A percentile compares a stretch with the other conserved stretches of the same genome.
Evolutionary conservation across 1,140 invertebrate genomes (phyloP).

Genomic region (Megathymus violae): DNA sequence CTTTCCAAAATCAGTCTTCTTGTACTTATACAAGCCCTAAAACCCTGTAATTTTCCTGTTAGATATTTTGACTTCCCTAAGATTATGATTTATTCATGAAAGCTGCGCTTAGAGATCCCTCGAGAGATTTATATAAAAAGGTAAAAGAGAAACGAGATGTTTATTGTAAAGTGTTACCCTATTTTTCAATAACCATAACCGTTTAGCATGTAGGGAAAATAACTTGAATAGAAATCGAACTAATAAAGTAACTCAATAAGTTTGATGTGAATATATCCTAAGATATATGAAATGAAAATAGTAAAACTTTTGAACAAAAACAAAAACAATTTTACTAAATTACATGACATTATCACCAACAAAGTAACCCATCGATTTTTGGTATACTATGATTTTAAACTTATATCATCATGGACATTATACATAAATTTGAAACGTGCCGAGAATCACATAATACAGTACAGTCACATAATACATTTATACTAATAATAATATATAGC

Average conservation of each 20-base stretch:
- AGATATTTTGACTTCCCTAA: slow-evolving; percentile 22
- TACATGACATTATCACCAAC: no score
- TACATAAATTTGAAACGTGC: no score
- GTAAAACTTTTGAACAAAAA: no score
- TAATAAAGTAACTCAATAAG: background rate
- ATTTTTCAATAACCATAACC: slow-evolving; percentile 27
- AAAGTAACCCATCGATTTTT: no score
- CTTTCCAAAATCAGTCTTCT: background rate
- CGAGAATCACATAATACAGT: no score
- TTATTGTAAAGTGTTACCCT: slow-evolving; percentile 9
- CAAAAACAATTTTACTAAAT: no score
- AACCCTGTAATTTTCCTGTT: slow-evolving; percentile 9
- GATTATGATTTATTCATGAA: slow-evolving; percentile 35
- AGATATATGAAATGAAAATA: no score
- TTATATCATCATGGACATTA: no score
- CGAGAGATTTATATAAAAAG: slow-evolving; percentile 24
- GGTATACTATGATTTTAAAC: no score
- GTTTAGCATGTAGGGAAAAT: background rate
- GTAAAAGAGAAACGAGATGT: slow-evolving; percentile 7
- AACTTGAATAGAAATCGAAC: background rate
- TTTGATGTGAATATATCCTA: background rate
- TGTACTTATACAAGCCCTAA: background rate
- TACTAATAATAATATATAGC: no score
- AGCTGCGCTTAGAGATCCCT: slow-evolving; percentile 24
- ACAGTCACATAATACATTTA: no score